Conservation (phyloP, 2,113 vertebrate species). For the Gadus macrocephalus region DNA sequence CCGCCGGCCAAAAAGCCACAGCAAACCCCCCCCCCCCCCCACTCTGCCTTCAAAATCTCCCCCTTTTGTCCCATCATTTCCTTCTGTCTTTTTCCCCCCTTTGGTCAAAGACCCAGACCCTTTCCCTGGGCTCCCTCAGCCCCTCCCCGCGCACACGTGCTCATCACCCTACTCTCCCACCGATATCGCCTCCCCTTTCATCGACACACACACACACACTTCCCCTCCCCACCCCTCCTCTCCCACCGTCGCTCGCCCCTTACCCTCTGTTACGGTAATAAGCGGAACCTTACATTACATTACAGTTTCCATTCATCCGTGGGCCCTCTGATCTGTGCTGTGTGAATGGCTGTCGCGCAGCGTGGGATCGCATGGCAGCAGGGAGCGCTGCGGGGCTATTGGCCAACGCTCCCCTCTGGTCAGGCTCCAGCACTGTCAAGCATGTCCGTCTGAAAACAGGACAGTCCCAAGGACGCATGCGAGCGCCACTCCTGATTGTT, state of each 20-base stretch:
- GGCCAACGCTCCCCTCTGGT: conserved; percentile 3
- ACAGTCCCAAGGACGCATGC: background rate
- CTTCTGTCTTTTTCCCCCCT: conserved; percentile 32
- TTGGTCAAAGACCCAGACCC: background rate
- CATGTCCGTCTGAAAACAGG: conserved; percentile 32
- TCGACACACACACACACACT: conserved; percentile 15
- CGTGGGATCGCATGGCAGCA: conserved; percentile 14
- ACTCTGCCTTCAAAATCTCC: conserved; percentile 21
- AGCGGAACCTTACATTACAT: conserved; percentile 51
- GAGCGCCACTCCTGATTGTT: no score
- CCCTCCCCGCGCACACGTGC: background rate
- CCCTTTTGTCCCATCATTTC: conserved; percentile 48
- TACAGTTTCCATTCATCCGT: conserved; percentile 59
- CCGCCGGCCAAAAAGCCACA: conserved; percentile 48
- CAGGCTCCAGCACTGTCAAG: conserved; percentile 17
- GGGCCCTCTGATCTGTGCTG: conserved; percentile 49
- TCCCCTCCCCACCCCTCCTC: background rate
- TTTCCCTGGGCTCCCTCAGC: background rate
- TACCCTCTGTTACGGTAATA: conserved; percentile 36
- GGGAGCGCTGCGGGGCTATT: conserved; percentile 33
- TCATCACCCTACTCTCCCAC: background rate
- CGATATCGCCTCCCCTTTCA: background rate
- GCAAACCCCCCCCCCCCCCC: conserved; percentile 12
- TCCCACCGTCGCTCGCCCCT: conserved; percentile 1
- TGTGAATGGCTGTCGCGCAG: conserved; percentile 32